Evolutionary conservation across 2,888 invertebrate genomes (phyloP).

Genomic region (Calliopum simillimum): DNA sequence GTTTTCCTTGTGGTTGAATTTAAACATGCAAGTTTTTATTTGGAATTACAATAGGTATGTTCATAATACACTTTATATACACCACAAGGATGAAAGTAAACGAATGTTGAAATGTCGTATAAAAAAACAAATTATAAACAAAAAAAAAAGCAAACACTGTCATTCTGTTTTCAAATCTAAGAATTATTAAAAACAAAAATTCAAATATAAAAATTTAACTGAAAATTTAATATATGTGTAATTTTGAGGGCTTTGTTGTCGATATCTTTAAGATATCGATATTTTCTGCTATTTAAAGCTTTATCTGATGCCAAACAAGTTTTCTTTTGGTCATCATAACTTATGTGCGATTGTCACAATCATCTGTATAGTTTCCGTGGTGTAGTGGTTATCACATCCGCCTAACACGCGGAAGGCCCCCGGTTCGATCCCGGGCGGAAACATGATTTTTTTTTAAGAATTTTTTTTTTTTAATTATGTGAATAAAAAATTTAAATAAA

Average conservation of each 20-base stretch:
- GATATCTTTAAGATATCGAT: too few relatives aligned
- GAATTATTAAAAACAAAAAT: neutral
- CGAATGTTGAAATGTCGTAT: neutral
- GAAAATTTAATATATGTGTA: too few relatives aligned
- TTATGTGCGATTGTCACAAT: too few relatives aligned
- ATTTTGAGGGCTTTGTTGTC: too few relatives aligned
- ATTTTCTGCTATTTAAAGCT: too few relatives aligned
- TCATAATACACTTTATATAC: too few relatives aligned
- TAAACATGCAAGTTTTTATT: neutral
- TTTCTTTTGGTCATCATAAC: too few relatives aligned
- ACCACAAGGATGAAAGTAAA: too few relatives aligned
- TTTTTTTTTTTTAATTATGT: neutral
- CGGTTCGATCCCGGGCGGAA: slow-evolving; percentile 65
- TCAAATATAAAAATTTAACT: neutral
- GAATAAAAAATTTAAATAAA: too few relatives aligned
- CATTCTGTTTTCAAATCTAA: neutral
- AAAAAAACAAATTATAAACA: neutral
- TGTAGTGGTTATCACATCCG: slow-evolving; percentile 65
- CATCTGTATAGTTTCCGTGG: slow-evolving; percentile 56
- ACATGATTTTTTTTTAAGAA: slow-evolving; percentile 44
- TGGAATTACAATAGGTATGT: too few relatives aligned
- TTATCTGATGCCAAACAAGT: too few relatives aligned
- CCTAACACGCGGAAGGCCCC: slow-evolving; percentile 65
- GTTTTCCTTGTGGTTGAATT: neutral
- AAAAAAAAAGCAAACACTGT: neutral